A percentile compares a stretch with the other conserved stretches of the same genome.
phyloP scores from a whole-genome alignment of 2,888 invertebrate genomes.

The Brachypterus glaber region DNA sequence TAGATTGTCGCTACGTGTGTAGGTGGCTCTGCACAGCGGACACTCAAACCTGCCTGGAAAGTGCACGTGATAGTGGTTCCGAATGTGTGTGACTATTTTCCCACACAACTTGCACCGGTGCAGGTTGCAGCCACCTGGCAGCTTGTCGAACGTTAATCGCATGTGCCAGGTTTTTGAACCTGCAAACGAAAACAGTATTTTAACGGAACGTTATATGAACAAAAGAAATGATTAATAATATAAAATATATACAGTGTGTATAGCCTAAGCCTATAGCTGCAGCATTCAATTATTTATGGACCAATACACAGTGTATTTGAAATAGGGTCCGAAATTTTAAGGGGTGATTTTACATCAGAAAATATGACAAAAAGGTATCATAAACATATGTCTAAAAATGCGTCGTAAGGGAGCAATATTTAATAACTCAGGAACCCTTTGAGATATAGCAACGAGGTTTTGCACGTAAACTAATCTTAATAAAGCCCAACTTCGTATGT shows the following conservation, averaged over 20 bases:
- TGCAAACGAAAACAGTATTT: slow-evolving; percentile 55
- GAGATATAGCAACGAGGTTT: too few species aligned
- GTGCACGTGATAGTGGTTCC: slow-evolving; percentile 91
- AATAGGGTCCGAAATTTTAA: too few species aligned
- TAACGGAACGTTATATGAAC: slow-evolving; percentile 12
- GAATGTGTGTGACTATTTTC: slow-evolving; percentile 90
- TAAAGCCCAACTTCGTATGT: too few species aligned
- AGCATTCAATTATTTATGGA: too few species aligned
- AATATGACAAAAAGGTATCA: too few species aligned
- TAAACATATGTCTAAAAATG: too few species aligned
- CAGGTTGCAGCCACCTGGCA: slow-evolving; percentile 86
- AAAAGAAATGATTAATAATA: slow-evolving; percentile 1
- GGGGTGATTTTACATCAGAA: too few species aligned
- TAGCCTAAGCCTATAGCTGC: slow-evolving; percentile 6
- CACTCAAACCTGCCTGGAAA: slow-evolving; percentile 88
- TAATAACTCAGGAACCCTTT: too few species aligned
- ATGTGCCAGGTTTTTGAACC: slow-evolving; percentile 93
- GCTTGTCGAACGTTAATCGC: slow-evolving; percentile 89
- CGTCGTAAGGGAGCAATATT: too few species aligned
- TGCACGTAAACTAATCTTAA: too few species aligned
- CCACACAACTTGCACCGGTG: slow-evolving; percentile 91
- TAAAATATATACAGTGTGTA: background rate
- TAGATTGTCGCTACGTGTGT: slow-evolving; percentile 87
- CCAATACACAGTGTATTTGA: too few species aligned
- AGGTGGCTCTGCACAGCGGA: slow-evolving; percentile 82